Conservation (phyloP, 2,113 vertebrate species). For the Tautogolabrus adspersus region DNA sequence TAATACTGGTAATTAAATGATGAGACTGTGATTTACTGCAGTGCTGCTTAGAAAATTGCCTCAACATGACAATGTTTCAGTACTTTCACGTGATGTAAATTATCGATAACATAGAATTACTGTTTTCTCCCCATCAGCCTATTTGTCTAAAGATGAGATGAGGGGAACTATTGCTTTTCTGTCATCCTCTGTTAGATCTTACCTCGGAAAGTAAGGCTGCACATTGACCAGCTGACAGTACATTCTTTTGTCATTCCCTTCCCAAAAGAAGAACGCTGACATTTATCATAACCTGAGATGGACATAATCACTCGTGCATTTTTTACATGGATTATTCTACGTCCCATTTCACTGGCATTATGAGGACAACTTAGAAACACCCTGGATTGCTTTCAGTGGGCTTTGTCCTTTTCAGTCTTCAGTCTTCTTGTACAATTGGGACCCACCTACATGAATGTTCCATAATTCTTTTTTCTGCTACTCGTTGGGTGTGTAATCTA, state of each 20-base stretch:
- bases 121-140: neutral
- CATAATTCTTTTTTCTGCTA: neutral
- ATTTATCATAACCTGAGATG: neutral
- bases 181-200: neutral
- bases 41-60: neutral
- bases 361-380: neutral
- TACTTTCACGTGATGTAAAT: no score
- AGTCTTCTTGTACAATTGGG: neutral
- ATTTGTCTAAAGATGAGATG: neutral
- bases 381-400: no score
- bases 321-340: neutral
- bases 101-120: neutral
- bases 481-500: neutral
- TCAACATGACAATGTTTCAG: no score
- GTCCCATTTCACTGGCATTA: neutral
- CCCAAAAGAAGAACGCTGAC: neutral
- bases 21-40: neutral
- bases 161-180: neutral
- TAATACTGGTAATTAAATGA: no score
- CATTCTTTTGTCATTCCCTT: neutral
- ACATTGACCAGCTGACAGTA: no score
- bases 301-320: neutral
- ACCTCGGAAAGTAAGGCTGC: neutral
- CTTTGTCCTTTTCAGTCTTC: neutral
- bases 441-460: neutral